phyloP scores from a whole-genome alignment of 1,140 invertebrate genomes.

The Physella acuta region DNA sequence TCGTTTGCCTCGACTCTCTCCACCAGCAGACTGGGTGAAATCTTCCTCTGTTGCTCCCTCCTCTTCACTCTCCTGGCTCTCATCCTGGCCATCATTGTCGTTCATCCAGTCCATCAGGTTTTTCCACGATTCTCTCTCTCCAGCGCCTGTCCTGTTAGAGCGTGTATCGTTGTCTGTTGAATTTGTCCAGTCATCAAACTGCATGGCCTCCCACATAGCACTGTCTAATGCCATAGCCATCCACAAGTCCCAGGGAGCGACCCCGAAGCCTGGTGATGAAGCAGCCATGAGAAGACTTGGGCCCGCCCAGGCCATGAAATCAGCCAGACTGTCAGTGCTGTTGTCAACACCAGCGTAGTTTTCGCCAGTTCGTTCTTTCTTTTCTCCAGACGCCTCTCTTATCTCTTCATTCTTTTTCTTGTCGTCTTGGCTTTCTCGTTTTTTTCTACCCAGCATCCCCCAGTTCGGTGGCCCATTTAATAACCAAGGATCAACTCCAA shows the following conservation, averaged over 20 bases:
- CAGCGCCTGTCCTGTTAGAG: neutral
- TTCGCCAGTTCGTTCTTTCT: neutral
- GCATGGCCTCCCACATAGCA: constrained; percentile 7
- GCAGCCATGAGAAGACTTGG: no score
- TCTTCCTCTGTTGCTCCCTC: neutral
- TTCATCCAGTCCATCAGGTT: neutral
- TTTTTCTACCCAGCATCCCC: constrained; percentile 10
- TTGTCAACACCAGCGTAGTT: neutral
- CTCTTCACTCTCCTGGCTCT: neutral
- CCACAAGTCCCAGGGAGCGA: constrained; percentile 10
- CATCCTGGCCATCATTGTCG: neutral
- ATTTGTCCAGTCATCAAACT: neutral
- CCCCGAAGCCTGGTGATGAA: neutral
- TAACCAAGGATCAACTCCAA: constrained; percentile 16
- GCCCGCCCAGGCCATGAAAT: neutral
- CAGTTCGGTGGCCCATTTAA: constrained; percentile 4
- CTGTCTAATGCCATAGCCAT: constrained; percentile 10
- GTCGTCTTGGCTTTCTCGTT: neutral
- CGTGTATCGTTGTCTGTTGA: neutral
- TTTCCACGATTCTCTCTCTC: neutral
- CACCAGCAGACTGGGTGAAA: neutral
- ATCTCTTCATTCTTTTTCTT: neutral
- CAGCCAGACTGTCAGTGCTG: neutral
- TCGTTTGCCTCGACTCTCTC: neutral
- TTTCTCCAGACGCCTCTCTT: neutral